These are phyloP conservation scores for Ormyrus nitidulus DNA, from an alignment of 2,888 invertebrate genomes.

Conservation along the genomic window DNA sequence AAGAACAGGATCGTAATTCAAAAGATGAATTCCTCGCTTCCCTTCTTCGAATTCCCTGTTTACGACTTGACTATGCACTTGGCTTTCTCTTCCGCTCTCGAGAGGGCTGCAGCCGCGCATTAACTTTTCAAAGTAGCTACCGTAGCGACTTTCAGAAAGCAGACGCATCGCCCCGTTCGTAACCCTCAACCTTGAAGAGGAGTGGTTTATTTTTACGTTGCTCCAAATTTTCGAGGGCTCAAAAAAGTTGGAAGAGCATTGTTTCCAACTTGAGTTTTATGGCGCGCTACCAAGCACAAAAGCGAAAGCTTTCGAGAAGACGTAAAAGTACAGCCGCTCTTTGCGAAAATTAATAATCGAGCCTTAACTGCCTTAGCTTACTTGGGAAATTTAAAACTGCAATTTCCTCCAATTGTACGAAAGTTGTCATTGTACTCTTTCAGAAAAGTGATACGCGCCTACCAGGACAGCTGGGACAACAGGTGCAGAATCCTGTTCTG, in stretches of 20 bases:
- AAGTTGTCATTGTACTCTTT: slow-evolving; percentile 55
- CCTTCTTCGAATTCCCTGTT: slow-evolving; percentile 2
- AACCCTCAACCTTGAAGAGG: no score
- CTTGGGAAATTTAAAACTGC: no score
- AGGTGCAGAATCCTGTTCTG: slow-evolving; percentile 88
- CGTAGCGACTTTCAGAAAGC: neutral
- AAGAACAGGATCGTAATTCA: slow-evolving; percentile 1
- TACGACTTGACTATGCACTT: slow-evolving; percentile 12
- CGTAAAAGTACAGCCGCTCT: no score
- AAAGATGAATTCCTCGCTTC: slow-evolving; percentile 9
- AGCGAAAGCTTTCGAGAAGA: neutral
- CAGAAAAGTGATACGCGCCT: slow-evolving; percentile 90
- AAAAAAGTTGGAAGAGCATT: neutral
- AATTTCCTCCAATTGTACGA: no score
- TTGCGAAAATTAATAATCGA: no score
- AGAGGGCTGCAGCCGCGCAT: neutral
- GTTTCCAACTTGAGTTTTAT: neutral
- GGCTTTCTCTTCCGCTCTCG: neutral
- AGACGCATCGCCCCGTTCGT: neutral
- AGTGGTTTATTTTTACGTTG: no score
- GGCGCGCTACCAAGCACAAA: neutral
- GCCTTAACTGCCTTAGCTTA: no score
- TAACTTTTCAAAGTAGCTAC: slow-evolving; percentile 16
- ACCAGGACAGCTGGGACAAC: slow-evolving; percentile 92
- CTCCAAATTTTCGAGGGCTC: no score